Evolutionary conservation across 2,797 vertebrate genomes (phyloP), one percentile per base, ranked within the genome.

Genomic region (Emys orbicularis): DNA sequence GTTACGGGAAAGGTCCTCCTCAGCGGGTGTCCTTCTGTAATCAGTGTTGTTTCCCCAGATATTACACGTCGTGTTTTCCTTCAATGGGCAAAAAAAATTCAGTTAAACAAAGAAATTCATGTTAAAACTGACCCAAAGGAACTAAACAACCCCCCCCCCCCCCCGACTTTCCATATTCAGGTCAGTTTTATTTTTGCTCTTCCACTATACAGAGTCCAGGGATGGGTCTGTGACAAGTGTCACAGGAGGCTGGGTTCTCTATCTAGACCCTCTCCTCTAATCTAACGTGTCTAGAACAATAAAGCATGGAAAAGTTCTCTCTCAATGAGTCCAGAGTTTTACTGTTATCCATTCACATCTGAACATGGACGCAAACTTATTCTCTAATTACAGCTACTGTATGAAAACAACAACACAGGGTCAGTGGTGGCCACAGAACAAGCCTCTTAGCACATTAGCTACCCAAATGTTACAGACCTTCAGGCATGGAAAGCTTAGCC

Each of bases 1-100:
- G 87, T 98, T 96, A 18, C 90, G 98, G 31, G 98, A 97, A 49
- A 99, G 97, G 89, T 99, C 99, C 90, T 99, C 99, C 12, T 98
- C 98, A 0, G 81, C 52, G 0, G 98, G 98, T 0, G 89, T 72
- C 4, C 83, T 93, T 8, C 96, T 92, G 93, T 98, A 98, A 89
- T 98, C 98, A 0, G 98, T 98, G 95, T 53, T 97, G 92, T 98
- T 98, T 2, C 98, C 98, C 97, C 97, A 97, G 57, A 98, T 16
- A 50, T 57, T 96, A 92, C 98, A 98, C 81, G 90, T 97, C 0
- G 80, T 74, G 79, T 98, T 98, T 54, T 88, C 98, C 98, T 98
- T 86, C 8, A 34, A 82, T 21, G 0, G 2, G 92, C 72, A 93
- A 11, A 91, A 83, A 16, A 4, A 0, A 0, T 19, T 8, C 76